Evolutionary conservation across 2,797 vertebrate genomes (phyloP).

Genomic region (Acanthurus leucopareius): DNA sequence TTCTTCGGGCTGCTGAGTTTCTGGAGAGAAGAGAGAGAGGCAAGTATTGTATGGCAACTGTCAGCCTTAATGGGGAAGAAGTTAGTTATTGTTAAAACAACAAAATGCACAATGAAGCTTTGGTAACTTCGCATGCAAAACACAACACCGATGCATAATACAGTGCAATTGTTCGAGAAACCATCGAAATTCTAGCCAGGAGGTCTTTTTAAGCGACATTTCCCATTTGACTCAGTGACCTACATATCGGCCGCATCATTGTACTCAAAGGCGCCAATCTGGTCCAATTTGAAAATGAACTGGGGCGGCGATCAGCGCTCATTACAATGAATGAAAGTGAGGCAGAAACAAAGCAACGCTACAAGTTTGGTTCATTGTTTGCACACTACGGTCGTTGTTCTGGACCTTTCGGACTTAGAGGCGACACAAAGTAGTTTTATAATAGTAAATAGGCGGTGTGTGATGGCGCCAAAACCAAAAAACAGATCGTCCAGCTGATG

Average conservation of each 20-base stretch:
- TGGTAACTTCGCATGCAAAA: not conserved
- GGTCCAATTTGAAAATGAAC: constrained; percentile 83
- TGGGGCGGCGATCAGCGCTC: constrained; percentile 34
- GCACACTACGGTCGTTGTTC: too few species aligned
- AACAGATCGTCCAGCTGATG: constrained; percentile 63
- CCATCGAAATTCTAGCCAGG: accelerated
- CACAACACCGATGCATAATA: accelerated
- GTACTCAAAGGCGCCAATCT: constrained; percentile 89
- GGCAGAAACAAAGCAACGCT: not conserved
- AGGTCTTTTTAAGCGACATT: constrained; percentile 28
- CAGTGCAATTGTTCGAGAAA: not conserved
- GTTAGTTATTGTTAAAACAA: constrained; percentile 66
- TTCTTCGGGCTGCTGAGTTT: constrained; percentile 94
- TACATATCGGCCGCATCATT: constrained; percentile 84
- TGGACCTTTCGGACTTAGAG: not conserved
- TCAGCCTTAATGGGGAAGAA: constrained; percentile 60
- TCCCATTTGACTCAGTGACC: constrained; percentile 83
- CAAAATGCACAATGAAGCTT: constrained; percentile 49
- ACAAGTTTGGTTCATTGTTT: accelerated
- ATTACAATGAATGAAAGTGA: constrained; percentile 26
- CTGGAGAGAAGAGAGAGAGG: constrained; percentile 92
- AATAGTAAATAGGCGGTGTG: not conserved
- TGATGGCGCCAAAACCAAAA: constrained; percentile 82
- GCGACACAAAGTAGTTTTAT: not conserved
- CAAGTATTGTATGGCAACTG: constrained; percentile 68